Base-by-base conservation (phyloP, 1,140 invertebrate species). In the Camponotus floridanus region DNA sequence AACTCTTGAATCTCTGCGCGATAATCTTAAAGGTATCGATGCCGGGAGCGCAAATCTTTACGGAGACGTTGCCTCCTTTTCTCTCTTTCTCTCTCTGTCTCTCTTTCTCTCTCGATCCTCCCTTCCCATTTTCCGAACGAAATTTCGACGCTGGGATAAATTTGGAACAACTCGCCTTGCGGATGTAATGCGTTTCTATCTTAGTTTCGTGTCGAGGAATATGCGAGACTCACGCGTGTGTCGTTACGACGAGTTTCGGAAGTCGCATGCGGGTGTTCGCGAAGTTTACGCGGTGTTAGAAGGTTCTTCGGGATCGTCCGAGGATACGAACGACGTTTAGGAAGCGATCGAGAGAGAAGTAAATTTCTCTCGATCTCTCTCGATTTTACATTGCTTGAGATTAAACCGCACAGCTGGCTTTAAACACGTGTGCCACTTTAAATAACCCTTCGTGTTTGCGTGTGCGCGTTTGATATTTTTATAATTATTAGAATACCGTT, bases 111-210 rank as follows among this genome's bases (percentile, higher is more conserved):
- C 15, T 51, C 3, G 15, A 18, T 51, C 15, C 48, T 51, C 48
- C 48, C 48, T 51, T 51, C 48, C 48, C 13, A 51, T 51, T 51
- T 64, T 86, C 57, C 42, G 48, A 67, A 86, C 68, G 76, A 88
- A 80, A 87, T 90, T 85, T 90, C 85, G 36, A 81, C 89, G 87
- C 67, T 73, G 74, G 87, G 90, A 91, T 91, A 91, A 90, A 90
- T 91, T 91, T 91, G 89, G 90, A 91, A 91, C 88, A 36, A 57
- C 3, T 74, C 61, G 62, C 71, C 80, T 79, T 61, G n/a, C 21
- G 64, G 71, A 76, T 73, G 76, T 84, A 88, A 88, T 74, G 68
- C 67, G 65, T 88, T 80, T 84, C 79, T 61, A 70, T 45, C 13
- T 73, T 86, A 90, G 89, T 90, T 88, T 86, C 84, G 78, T 71